Evolutionary conservation across 35 echinoderm and acorn worm genomes (phyloP).

Genomic region (Lytechinus variegatus): DNA sequence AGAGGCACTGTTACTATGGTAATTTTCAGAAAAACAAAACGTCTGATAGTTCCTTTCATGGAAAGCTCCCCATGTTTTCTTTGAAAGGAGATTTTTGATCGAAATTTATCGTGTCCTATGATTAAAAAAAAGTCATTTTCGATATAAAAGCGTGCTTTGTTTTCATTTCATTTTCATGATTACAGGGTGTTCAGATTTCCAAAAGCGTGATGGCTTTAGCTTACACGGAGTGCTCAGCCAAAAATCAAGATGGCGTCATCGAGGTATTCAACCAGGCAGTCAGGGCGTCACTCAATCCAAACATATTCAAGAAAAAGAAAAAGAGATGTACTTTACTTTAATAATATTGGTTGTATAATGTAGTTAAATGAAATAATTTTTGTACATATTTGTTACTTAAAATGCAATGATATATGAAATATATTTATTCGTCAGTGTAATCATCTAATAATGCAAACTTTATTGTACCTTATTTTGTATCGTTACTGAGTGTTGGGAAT

Average conservation of each 20-base stretch:
- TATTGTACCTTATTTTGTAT: neutral
- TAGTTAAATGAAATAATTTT: neutral
- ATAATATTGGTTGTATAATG: neutral
- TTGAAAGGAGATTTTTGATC: too few relatives aligned
- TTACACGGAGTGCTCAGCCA: constrained; percentile 32
- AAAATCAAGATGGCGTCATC: constrained; percentile 23
- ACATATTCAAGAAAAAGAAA: constrained; percentile 55
- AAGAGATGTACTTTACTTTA: constrained; percentile 42
- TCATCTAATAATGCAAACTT: neutral
- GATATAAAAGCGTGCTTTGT: neutral
- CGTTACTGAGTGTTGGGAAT: neutral
- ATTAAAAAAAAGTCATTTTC: too few relatives aligned
- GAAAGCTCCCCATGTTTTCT: too few relatives aligned
- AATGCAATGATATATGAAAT: neutral
- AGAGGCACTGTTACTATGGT: too few relatives aligned
- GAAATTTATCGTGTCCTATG: too few relatives aligned
- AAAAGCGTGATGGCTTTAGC: constrained; percentile 27
- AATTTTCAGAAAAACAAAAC: too few relatives aligned
- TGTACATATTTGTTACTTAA: neutral
- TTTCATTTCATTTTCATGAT: neutral
- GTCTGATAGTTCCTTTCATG: too few relatives aligned
- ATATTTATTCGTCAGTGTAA: neutral
- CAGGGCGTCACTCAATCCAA: constrained; percentile 30
- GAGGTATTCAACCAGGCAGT: constrained; percentile 48
- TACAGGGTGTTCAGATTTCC: constrained; percentile 33